A percentile compares a stretch with the other conserved stretches of the same genome.
phyloP scores from a whole-genome alignment of 2,888 invertebrate genomes.

The Phymatocera aterrima region DNA sequence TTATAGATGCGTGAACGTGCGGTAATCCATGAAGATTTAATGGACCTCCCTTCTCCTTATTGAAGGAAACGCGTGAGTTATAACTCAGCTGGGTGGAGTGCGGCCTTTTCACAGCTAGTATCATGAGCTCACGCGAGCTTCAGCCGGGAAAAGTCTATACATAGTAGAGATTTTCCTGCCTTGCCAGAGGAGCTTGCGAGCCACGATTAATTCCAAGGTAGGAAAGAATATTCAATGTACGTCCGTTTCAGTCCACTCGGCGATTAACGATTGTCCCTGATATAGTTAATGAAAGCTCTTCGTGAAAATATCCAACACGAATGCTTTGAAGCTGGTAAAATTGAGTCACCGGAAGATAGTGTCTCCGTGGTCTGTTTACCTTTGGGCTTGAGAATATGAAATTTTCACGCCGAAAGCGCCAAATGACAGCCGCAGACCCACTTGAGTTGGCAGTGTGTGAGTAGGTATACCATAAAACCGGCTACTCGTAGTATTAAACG shows the following conservation, averaged over 20 bases:
- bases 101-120: not conserved
- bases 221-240: not conserved
- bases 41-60: conserved; percentile 21
- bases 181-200: not conserved
- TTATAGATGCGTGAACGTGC: conserved; percentile 29
- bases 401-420: not conserved
- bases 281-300: not conserved
- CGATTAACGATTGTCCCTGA: not conserved
- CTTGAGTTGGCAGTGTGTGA: not conserved
- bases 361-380: not conserved
- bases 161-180: conserved; percentile 12
- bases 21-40: conserved; percentile 33
- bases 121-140: conserved; percentile 1
- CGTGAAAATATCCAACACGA: not conserved
- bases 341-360: not conserved
- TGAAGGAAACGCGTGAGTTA: conserved; percentile 16
- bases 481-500: not conserved
- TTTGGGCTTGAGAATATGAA: not conserved
- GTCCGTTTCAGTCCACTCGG: not conserved
- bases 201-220: not conserved
- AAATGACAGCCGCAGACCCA: conserved; percentile 9
- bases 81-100: not conserved
- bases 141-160: not conserved
- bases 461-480: not conserved
- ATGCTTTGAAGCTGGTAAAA: not conserved